phyloP scores from a whole-genome alignment of 1,140 invertebrate species.

The Ruditapes philippinarum region DNA sequence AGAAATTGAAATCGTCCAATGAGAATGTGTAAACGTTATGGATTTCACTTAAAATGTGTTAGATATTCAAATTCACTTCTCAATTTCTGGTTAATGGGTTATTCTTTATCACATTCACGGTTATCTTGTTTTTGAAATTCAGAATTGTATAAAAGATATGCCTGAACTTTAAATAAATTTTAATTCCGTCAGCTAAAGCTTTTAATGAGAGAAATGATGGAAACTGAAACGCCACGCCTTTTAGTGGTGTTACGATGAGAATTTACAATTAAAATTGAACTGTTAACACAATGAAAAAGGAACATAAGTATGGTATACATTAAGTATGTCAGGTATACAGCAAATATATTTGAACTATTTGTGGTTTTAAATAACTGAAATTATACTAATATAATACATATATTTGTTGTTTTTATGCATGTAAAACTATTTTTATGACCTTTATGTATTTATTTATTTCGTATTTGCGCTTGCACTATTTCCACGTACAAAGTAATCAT shows the following conservation, averaged over 20 bases:
- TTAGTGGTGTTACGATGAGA: neutral
- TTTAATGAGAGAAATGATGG: neutral
- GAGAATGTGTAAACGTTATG: conserved; percentile 4
- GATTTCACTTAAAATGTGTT: conserved; percentile 40
- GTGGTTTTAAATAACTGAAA: too few species aligned
- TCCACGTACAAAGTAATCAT: too few species aligned
- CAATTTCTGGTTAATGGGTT: conserved; percentile 6
- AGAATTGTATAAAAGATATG: neutral
- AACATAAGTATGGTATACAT: too few species aligned
- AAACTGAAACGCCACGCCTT: neutral
- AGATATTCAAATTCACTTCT: conserved; percentile 37
- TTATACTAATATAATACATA: too few species aligned
- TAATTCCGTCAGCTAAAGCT: neutral
- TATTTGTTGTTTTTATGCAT: too few species aligned
- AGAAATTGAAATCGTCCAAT: conserved; percentile 25
- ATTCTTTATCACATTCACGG: neutral
- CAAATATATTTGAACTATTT: too few species aligned
- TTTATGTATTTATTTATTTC: too few species aligned
- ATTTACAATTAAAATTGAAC: too few species aligned
- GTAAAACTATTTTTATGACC: too few species aligned
- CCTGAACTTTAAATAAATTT: conserved; percentile 15
- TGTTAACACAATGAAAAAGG: too few species aligned
- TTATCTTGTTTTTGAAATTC: conserved; percentile 4
- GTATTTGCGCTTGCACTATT: too few species aligned
- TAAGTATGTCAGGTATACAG: too few species aligned